Percentiles rank a stretch among this genome's conserved stretches.
These are phyloP conservation scores for Emys orbicularis DNA, from an alignment of 2,797 vertebrate genomes.

Conservation along the genomic window DNA sequence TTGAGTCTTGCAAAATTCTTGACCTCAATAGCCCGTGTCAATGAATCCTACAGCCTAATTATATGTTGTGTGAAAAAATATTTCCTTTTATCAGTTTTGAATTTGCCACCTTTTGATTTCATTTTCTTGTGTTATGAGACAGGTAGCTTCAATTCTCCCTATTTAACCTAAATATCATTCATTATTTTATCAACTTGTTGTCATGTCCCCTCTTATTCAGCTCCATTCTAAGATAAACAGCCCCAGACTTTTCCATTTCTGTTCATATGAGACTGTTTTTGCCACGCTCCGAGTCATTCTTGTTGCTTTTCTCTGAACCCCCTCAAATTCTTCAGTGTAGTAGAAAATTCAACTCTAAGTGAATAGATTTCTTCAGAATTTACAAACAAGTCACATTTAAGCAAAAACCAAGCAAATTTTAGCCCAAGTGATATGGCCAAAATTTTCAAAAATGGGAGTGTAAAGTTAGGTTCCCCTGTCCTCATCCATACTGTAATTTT, in stretches of 20 bases:
- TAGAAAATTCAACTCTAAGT: neutral
- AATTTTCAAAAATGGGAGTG: neutral
- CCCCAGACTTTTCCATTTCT: neutral
- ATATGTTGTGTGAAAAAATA: neutral
- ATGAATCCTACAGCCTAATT: neutral
- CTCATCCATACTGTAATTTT: neutral
- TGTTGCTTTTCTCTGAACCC: neutral
- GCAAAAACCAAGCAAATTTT: neutral
- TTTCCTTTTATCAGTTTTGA: constrained; percentile 12
- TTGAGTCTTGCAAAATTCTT: neutral
- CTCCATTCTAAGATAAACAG: neutral
- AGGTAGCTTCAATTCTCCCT: rapidly evolving
- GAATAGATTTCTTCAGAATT: neutral
- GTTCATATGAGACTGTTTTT: neutral
- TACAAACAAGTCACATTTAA: neutral
- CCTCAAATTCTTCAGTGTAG: neutral
- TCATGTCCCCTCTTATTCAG: neutral
- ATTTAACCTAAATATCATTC: neutral
- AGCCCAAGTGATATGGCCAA: neutral
- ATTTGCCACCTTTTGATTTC: constrained; percentile 12
- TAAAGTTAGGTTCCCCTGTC: neutral
- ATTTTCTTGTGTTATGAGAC: neutral
- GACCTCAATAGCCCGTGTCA: neutral
- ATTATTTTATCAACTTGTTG: neutral
- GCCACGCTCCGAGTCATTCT: neutral